phyloP scores from a whole-genome alignment of 2,797 vertebrate genomes.

The Alectoris magna region DNA sequence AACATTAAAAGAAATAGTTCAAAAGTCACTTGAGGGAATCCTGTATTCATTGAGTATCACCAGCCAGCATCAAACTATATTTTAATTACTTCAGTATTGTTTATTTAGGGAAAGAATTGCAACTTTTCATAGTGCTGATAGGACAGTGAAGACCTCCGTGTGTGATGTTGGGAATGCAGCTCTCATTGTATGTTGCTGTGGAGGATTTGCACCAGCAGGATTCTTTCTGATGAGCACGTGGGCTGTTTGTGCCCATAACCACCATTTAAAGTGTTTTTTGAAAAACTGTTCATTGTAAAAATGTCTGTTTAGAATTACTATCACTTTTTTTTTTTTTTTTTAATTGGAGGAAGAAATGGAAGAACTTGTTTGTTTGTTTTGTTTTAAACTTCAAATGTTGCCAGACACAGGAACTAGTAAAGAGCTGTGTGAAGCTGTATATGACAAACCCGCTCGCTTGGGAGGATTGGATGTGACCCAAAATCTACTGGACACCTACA shows the following conservation, averaged over 20 bases:
- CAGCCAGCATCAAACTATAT: neutral
- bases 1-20: neutral
- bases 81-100: neutral
- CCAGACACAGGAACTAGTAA: neutral
- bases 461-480: constrained; percentile 28
- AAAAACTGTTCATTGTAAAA: neutral
- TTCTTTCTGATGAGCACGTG: neutral
- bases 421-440: neutral
- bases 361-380: neutral
- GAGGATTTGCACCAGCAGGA: neutral
- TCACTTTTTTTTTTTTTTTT: neutral
- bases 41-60: neutral
- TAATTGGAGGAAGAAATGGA: neutral
- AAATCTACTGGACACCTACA: neutral
- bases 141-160: neutral
- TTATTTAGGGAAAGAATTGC: neutral
- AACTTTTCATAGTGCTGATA: neutral
- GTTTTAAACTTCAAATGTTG: neutral
- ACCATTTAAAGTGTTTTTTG: neutral
- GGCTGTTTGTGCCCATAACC: neutral
- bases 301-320: neutral
- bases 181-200: rapidly evolving
- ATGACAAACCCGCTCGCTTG: neutral
- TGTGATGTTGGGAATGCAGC: neutral
- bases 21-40: neutral